These are phyloP conservation scores for Aspidapion aeneum DNA, from an alignment of 2,888 invertebrate genomes.

Conservation along the genomic window DNA sequence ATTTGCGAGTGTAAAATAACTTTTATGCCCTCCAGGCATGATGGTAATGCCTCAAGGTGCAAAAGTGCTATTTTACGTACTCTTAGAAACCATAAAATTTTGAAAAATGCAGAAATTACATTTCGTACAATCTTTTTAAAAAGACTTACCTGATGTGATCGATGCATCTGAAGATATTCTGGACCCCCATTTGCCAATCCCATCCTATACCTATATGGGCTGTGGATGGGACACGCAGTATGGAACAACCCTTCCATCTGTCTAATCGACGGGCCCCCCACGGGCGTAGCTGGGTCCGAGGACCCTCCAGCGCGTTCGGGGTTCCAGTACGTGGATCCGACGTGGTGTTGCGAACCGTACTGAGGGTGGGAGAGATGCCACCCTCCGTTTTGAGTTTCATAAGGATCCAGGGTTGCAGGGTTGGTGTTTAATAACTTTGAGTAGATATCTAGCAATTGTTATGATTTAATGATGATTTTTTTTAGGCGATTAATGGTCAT, in stretches of 20 bases:
- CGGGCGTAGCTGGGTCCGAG: constrained; percentile 53
- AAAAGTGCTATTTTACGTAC: too few species aligned
- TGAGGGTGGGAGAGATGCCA: constrained; percentile 32
- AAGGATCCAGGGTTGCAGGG: constrained; percentile 21
- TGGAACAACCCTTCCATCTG: constrained; percentile 46
- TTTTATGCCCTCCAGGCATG: too few species aligned
- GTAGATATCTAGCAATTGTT: too few species aligned
- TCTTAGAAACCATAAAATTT: too few species aligned
- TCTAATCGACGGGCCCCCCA: constrained; percentile 48
- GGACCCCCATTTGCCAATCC: constrained; percentile 54
- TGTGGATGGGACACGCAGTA: constrained; percentile 68
- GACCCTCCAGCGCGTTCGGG: constrained; percentile 46
- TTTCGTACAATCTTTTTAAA: too few species aligned
- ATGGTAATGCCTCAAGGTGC: too few species aligned
- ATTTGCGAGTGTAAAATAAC: too few species aligned
- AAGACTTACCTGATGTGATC: constrained; percentile 38
- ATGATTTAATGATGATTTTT: too few species aligned
- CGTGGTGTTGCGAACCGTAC: constrained; percentile 36
- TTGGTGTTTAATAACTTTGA: neutral
- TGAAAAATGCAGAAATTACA: too few species aligned
- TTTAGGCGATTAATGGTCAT: too few species aligned
- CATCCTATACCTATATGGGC: constrained; percentile 61
- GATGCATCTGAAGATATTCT: constrained; percentile 46
- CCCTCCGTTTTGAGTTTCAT: constrained; percentile 25
- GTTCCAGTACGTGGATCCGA: constrained; percentile 39